A percentile compares a stretch with the other conserved stretches of the same genome.
Conservation (phyloP, 2,888 invertebrate species). For the Acholoe squamosa region DNA sequence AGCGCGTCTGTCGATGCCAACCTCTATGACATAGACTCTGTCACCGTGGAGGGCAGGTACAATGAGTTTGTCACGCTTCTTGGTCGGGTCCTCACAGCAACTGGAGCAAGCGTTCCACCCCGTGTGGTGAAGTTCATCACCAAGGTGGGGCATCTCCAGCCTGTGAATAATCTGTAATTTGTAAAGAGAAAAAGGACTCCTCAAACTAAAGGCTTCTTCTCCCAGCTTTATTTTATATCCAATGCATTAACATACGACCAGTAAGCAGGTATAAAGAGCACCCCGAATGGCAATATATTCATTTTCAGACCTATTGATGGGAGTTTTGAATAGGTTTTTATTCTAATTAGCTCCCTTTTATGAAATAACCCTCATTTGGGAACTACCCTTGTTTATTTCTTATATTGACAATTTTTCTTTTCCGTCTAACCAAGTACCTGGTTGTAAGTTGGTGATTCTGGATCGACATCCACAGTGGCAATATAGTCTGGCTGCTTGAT, state of each 20-base stretch:
- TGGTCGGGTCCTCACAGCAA: constrained; percentile 87
- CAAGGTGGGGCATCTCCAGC: constrained; percentile 89
- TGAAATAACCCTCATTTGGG: too few species aligned
- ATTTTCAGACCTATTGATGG: too few species aligned
- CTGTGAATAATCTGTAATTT: constrained; percentile 92
- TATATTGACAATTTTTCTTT: too few species aligned
- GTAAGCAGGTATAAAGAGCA: too few species aligned
- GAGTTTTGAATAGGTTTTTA: too few species aligned
- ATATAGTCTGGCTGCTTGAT: constrained; percentile 90
- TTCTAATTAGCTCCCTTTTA: too few species aligned
- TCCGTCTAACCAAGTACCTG: constrained; percentile 88
- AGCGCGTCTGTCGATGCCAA: constrained; percentile 88
- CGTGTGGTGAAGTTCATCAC: constrained; percentile 96
- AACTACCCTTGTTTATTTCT: too few species aligned
- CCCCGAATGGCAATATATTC: too few species aligned
- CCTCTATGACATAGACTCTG: constrained; percentile 93
- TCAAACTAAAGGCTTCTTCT: not conserved
- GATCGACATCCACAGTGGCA: constrained; percentile 95
- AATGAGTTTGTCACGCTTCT: constrained; percentile 90
- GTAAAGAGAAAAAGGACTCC: not conserved
- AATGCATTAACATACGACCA: not conserved
- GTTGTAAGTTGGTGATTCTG: constrained; percentile 91
- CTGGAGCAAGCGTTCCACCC: constrained; percentile 99
- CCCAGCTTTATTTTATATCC: not conserved
- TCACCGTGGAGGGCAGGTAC: constrained; percentile 92